These are phyloP conservation scores for Orcinus orca DNA, from an alignment of 2,113 vertebrate genomes.

Conservation along the genomic window DNA sequence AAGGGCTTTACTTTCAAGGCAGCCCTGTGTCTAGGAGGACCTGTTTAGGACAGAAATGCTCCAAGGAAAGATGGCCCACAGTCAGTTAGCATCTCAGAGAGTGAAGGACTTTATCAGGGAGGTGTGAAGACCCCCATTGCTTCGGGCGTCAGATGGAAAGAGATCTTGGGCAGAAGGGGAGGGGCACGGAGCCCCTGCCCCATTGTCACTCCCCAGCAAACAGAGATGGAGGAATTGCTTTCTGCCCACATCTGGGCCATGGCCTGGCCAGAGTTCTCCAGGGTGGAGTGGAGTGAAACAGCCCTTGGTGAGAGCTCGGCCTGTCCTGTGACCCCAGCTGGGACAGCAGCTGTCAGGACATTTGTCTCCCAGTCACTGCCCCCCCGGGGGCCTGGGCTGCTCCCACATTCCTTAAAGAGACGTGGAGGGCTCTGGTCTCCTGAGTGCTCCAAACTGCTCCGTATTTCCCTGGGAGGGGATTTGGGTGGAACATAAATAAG, in stretches of 20 bases:
- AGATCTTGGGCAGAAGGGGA: not conserved
- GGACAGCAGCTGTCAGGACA: not conserved
- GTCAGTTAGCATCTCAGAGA: not conserved
- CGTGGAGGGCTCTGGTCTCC: slow-evolving; percentile 22
- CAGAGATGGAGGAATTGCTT: not conserved
- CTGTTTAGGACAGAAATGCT: not conserved
- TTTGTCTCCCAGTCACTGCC: not conserved
- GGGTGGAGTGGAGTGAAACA: not conserved
- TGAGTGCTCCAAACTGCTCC: slow-evolving; percentile 71
- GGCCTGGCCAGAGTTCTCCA: not conserved
- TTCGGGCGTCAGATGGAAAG: not conserved
- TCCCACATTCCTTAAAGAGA: slow-evolving; percentile 24
- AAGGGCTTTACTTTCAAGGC: not conserved
- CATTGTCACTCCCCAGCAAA: not conserved
- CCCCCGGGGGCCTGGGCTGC: not conserved
- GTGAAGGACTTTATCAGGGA: not conserved
- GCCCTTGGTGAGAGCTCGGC: not conserved
- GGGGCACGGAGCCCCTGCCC: not conserved
- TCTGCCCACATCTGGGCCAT: accelerated
- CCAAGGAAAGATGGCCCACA: not conserved
- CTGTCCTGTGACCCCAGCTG: not conserved
- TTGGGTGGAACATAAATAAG: slow-evolving; percentile 75
- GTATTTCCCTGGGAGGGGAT: slow-evolving; percentile 73
- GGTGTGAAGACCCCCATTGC: not conserved
- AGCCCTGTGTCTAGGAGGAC: not conserved